Evolutionary conservation across 2,113 vertebrate genomes (phyloP), one percentile per base, ranked within the genome.

Genomic region (Sceloporus undulatus): DNA sequence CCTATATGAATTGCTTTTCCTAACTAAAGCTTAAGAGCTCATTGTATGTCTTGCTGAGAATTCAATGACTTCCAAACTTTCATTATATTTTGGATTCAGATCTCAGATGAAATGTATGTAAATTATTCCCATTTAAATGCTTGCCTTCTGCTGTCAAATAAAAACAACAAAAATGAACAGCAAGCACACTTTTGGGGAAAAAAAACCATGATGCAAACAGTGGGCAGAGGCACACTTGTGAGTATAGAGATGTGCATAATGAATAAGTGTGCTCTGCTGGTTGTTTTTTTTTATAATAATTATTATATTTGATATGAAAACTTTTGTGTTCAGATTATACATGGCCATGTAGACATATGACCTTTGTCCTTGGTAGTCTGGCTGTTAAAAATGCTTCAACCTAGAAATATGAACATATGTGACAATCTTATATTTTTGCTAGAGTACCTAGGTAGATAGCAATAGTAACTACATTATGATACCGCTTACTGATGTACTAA

Each of bases 21-120:
- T 89, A 87, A 78, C n/a, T 80, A 84, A 87, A 48, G 1, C 40
- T 70, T 89, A 75, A 25, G 89, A 86, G 21, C 9, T 34, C 86
- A 78, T 40, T 91, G 86, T 5, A 0, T 11, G 68, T 91, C 93
- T 92, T 87, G 8, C 71, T 94, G 48, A 87, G 85, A 9, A 80
- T 86, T 87, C 25, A 87, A 90, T 92, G n/a, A 91, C 56, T 87
- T 92, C 89, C 10, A 84, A 83, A 0, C 86, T 90, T 14, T 14
- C 42, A 80, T 80, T 48, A 1, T 82, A 68, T 87, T 87, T 90
- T 73, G 79, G 86, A 79, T 81, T 90, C 82, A 89, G 18, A 1
- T 0, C 85, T 92, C 40, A 52, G 25, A 68, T 52, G 16, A 82
- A 89, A 85, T 0, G 9, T 21, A 54, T 75, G 14, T 23, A 90